These are phyloP conservation scores for Empidonax alnorum DNA, from an alignment of 2,113 vertebrate genomes.

Conservation along the genomic window DNA sequence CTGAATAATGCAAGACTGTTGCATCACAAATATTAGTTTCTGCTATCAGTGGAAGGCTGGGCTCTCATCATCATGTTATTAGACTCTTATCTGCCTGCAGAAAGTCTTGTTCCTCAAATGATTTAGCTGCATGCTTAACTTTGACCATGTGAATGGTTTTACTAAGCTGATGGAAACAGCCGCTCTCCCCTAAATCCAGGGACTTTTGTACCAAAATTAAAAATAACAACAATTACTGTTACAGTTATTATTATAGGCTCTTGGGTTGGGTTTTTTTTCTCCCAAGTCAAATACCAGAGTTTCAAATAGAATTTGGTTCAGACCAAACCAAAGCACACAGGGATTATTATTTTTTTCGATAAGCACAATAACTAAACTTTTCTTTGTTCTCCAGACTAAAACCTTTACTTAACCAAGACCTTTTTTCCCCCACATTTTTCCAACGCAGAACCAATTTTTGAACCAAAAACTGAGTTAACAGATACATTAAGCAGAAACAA, in stretches of 20 bases:
- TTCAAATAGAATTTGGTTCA: neutral
- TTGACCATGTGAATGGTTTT: neutral
- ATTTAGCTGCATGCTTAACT: neutral
- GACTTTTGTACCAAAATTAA: constrained; percentile 1
- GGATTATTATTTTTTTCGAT: neutral
- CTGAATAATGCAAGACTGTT: constrained; percentile 54
- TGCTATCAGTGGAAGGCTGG: constrained; percentile 24
- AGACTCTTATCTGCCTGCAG: constrained; percentile 42
- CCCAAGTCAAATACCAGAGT: neutral
- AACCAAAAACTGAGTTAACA: neutral
- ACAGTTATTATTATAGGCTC: neutral
- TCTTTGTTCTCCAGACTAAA: neutral
- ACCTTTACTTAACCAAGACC: neutral
- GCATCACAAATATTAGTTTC: constrained; percentile 60
- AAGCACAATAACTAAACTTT: neutral
- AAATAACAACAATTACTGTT: neutral
- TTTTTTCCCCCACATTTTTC: neutral
- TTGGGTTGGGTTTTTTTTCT: neutral
- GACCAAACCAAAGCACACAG: neutral
- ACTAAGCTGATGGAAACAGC: constrained; percentile 4
- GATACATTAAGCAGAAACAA: neutral
- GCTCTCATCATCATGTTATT: neutral
- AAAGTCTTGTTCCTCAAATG: constrained; percentile 32
- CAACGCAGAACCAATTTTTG: neutral
- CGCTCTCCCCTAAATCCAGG: neutral